Percentiles rank a stretch among this genome's conserved stretches.
phyloP scores from a whole-genome alignment of 1,140 invertebrate species.

The Zaprionus ornatus region DNA sequence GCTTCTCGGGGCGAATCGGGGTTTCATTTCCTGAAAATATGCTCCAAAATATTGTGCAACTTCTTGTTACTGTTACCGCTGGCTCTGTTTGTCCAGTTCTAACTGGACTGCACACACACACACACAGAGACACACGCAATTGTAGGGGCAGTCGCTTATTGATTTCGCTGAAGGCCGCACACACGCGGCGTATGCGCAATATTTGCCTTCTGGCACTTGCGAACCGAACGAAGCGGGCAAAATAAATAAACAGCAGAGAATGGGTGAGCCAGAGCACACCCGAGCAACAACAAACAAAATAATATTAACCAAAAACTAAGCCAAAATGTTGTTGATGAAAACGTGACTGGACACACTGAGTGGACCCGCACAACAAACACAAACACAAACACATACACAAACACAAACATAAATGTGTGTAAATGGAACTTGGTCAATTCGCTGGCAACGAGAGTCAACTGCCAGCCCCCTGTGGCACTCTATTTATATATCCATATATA shows the following conservation, averaged over 20 bases:
- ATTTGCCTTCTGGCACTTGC: constrained; percentile 58
- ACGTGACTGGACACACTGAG: constrained; percentile 59
- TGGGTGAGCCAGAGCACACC: constrained; percentile 6
- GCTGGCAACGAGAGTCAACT: constrained; percentile 48
- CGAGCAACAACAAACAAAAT: constrained; percentile 52
- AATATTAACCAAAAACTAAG: constrained; percentile 69
- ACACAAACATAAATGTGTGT: constrained; percentile 21
- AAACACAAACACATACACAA: constrained; percentile 21
- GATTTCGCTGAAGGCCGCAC: constrained; percentile 53
- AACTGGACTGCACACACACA: constrained; percentile 11
- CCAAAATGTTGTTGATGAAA: constrained; percentile 63
- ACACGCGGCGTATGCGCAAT: constrained; percentile 59
- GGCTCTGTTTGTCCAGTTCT: constrained; percentile 11
- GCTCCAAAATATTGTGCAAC: constrained; percentile 58
- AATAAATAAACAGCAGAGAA: constrained; percentile 55
- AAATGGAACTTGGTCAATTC: constrained; percentile 42
- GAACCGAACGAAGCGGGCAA: constrained; percentile 46
- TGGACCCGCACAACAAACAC: constrained; percentile 21
- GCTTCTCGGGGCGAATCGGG: not conserved
- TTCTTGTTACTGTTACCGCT: constrained; percentile 36
- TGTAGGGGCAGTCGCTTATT: constrained; percentile 44
- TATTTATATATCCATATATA: constrained; percentile 11
- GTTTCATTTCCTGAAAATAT: constrained; percentile 55
- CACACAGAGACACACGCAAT: not conserved
- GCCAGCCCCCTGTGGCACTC: not conserved